phyloP scores from a whole-genome alignment of 2,888 invertebrate species.

The Zaprionus bogoriensis region DNA sequence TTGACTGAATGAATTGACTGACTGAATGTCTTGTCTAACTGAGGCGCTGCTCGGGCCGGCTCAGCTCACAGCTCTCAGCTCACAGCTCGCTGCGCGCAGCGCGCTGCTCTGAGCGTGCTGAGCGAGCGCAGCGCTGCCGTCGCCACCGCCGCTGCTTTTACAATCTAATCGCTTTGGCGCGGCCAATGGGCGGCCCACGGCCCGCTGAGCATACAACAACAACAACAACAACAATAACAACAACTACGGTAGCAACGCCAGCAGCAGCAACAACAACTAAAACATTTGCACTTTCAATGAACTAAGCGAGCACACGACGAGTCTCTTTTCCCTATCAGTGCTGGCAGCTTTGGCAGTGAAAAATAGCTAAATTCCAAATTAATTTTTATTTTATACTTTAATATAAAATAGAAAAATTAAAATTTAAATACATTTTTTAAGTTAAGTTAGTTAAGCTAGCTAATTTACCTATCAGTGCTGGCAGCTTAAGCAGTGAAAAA shows the following conservation, averaged over 20 bases:
- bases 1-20: slow-evolving; percentile 42
- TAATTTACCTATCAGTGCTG: slow-evolving; percentile 12
- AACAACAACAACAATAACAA: slow-evolving; percentile 2
- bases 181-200: slow-evolving; percentile 56
- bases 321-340: slow-evolving; percentile 21
- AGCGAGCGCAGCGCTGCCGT: slow-evolving; percentile 25
- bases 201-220: slow-evolving; percentile 42
- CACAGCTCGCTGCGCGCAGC: slow-evolving; percentile 3
- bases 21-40: slow-evolving; percentile 34
- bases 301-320: slow-evolving; percentile 24
- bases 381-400: neutral
- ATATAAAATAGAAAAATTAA: neutral
- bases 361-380: neutral
- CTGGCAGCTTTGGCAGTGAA: neutral
- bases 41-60: slow-evolving; percentile 32
- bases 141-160: slow-evolving; percentile 30
- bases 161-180: slow-evolving; percentile 64
- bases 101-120: slow-evolving; percentile 34
- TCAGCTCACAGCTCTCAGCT: too few relatives aligned
- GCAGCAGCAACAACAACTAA: slow-evolving; percentile 1
- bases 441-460: neutral
- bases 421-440: too few relatives aligned
- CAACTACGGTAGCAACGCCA: slow-evolving; percentile 3
- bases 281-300: slow-evolving; percentile 58
- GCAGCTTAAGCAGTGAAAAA: neutral